phyloP scores from a whole-genome alignment of 1,140 invertebrate genomes.

The Microplitis mediator region DNA sequence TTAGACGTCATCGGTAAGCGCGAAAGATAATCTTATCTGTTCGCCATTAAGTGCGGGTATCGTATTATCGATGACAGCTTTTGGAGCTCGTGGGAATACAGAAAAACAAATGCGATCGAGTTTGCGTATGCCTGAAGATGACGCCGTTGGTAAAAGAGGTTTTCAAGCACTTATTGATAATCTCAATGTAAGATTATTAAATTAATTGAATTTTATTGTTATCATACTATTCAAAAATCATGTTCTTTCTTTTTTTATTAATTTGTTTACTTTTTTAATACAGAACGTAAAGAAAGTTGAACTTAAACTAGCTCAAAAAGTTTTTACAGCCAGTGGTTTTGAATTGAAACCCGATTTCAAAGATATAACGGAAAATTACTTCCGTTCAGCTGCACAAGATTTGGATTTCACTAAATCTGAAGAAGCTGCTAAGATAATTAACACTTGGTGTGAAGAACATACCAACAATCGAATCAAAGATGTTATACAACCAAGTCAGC shows the following conservation, averaged over 20 bases:
- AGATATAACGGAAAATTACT: slow-evolving; percentile 39
- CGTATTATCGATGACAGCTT: slow-evolving; percentile 6
- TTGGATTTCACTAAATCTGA: neutral
- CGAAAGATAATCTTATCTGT: no score
- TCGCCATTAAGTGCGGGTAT: slow-evolving; percentile 5
- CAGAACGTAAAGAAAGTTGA: slow-evolving; percentile 35
- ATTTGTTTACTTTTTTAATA: neutral
- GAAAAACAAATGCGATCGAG: neutral
- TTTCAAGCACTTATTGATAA: neutral
- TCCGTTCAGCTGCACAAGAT: slow-evolving; percentile 34
- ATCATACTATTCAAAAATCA: neutral
- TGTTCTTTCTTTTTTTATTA: neutral
- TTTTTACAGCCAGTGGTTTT: slow-evolving; percentile 55
- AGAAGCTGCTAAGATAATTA: neutral
- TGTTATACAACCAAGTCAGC: neutral
- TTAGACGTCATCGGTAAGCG: no score
- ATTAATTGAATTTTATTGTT: no score
- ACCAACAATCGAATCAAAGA: slow-evolving; percentile 7
- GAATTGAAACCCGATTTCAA: slow-evolving; percentile 28
- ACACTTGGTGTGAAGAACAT: neutral
- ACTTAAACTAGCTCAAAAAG: slow-evolving; percentile 41
- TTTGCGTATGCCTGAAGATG: neutral
- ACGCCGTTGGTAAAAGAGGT: neutral
- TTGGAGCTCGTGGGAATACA: slow-evolving; percentile 10
- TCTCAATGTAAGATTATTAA: neutral